Conservation (phyloP, 2,113 vertebrate species). For the Pagrus major region DNA sequence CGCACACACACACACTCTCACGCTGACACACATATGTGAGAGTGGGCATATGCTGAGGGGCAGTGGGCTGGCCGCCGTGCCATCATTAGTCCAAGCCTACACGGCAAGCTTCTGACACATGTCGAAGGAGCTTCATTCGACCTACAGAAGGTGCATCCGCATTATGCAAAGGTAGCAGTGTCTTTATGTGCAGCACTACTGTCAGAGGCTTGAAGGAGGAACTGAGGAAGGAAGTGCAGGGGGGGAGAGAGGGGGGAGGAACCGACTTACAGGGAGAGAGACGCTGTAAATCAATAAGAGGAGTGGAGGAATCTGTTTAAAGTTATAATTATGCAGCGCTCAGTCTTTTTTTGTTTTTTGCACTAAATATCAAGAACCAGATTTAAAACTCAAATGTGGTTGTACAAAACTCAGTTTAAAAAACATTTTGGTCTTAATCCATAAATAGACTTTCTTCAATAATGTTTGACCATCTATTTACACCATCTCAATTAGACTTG, state of each 20-base stretch:
- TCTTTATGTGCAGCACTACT: conserved; percentile 82
- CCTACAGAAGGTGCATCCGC: conserved; percentile 84
- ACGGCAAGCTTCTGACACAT: conserved; percentile 86
- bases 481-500: no score
- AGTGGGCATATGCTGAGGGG: conserved; percentile 84
- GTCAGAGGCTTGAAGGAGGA: conserved; percentile 79
- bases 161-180: conserved; percentile 85
- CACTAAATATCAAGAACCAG: no score
- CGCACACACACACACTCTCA: background rate
- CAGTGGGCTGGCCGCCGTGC: conserved; percentile 85
- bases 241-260: conserved; percentile 40
- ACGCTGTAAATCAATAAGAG: conserved; percentile 65
- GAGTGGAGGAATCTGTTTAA: conserved; percentile 52
- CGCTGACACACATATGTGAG: conserved; percentile 52
- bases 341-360: no score
- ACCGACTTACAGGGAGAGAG: conserved; percentile 46
- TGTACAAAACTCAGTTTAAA: no score
- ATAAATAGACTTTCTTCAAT: no score
- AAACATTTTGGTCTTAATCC: no score
- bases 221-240: conserved; percentile 66
- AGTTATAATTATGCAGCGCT: conserved; percentile 28
- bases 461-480: no score
- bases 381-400: no score
- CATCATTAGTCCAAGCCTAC: conserved; percentile 87
- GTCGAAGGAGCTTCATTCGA: conserved; percentile 83